A percentile compares a stretch with the other conserved stretches of the same genome.
Conservation (phyloP, 2,797 vertebrate species). For the Halcyon smyrnensis region DNA sequence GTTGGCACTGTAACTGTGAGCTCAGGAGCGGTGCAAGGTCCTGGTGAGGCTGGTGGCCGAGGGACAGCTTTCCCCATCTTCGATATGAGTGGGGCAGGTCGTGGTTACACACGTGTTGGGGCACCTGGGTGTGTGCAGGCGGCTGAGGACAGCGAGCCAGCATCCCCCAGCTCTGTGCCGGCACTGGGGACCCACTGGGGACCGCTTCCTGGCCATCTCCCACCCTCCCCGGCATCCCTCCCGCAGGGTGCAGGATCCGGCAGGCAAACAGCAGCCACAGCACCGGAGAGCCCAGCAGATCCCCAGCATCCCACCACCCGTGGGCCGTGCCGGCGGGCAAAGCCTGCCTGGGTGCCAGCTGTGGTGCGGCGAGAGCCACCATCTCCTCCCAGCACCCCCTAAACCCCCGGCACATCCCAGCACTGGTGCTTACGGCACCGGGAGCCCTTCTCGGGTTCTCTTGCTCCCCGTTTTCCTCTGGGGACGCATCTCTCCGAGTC, state of each 20-base stretch:
- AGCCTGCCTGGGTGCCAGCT: not conserved
- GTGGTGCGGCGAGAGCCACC: not conserved
- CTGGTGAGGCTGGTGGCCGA: not conserved
- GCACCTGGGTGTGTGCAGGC: not conserved
- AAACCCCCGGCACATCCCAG: not conserved
- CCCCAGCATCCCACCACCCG: not conserved
- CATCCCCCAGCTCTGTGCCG: accelerated
- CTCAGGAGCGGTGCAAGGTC: accelerated
- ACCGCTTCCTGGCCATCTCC: not conserved
- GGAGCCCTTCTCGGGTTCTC: not conserved
- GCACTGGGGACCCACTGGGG: not conserved
- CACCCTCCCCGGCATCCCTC: accelerated
- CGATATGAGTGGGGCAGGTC: not conserved
- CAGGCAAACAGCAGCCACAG: not conserved
- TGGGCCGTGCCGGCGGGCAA: accelerated
- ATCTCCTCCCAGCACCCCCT: not conserved
- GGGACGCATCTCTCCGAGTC: not conserved
- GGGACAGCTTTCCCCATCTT: not conserved
- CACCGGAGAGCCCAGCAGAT: not conserved
- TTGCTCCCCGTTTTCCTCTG: not conserved
- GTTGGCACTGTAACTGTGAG: accelerated
- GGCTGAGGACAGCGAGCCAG: accelerated
- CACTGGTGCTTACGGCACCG: accelerated
- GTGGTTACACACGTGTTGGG: accelerated
- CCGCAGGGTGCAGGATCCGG: not conserved